Base-by-base conservation (phyloP, 2,888 invertebrate species). In the Sialis fuliginosa region DNA sequence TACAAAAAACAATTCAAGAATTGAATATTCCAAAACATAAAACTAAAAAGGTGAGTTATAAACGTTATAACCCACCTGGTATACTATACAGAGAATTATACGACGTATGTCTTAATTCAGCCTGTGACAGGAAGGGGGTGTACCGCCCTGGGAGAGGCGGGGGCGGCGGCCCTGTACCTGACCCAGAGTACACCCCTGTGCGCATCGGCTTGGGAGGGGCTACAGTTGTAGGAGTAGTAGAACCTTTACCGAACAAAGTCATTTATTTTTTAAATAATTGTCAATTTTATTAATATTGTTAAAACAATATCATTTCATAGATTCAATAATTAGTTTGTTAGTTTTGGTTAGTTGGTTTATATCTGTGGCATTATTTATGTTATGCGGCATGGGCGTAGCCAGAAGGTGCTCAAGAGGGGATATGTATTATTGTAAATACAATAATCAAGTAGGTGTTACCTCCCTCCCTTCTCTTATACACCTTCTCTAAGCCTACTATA, bases 151-250 rank as follows among this genome's bases (percentile, higher is more conserved):
- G 59, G 70, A 69, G 60, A 74, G 69, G 61, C 73, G 69, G 59
- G 74, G 74, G 59, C 70, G 69, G 60, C 74, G 69, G 61, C 73
- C 69, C 59, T 74, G 74, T 66, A 60, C 56, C 57, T 62, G 57
- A 60, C 61, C 62, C 22, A 22, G 66, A 62, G 67, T 69, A 66
- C 62, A 69, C 68, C 66, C 72, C 73, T 59, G 70, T 69, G 59
- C 74, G 69, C 61, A 73, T 69, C 59, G 74, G 74, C 66, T 75
- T 75, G 60, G 72, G 72, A 62, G 74, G 74, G 60, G 71, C 70
- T 64, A 70, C 69, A 65, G 22, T 22, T 22, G 22, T 22, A 22
- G 22, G 22, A 22, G 22, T 22, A 22, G 22, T 22, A 22, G 22
- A 22, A 22, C 22, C 22, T 22, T 22, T 22, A 22, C 22, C 22